A percentile compares a stretch with the other conserved stretches of the same genome.
Conservation (phyloP, 2,888 invertebrate species). For the Norana najaformis region DNA sequence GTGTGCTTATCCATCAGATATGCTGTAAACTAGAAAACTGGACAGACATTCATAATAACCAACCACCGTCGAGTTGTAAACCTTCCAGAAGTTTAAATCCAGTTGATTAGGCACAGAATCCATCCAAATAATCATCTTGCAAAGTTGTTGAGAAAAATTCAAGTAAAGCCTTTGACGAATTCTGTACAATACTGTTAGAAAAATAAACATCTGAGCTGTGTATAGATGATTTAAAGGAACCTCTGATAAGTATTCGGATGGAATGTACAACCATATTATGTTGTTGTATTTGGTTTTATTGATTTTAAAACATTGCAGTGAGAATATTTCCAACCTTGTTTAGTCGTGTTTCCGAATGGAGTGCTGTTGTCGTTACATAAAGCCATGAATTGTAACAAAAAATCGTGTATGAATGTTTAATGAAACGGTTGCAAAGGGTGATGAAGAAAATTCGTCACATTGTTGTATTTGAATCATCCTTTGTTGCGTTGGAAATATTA, state of each 20-base stretch:
- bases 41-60: background rate
- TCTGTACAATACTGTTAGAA: background rate
- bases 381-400: background rate
- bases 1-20: background rate
- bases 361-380: background rate
- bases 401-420: background rate
- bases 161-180: background rate
- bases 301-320: background rate
- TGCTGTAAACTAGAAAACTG: background rate
- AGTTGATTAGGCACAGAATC: background rate
- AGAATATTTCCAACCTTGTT: background rate
- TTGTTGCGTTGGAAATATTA: background rate
- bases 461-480: background rate
- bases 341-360: background rate
- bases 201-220: too few species aligned
- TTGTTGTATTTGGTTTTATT: background rate
- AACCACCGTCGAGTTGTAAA: too few species aligned
- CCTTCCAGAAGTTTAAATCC: background rate
- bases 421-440: slow-evolving; percentile 5
- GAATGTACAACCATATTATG: background rate
- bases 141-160: background rate
- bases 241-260: background rate
- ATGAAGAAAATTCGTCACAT: slow-evolving; percentile 10
- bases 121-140: background rate
- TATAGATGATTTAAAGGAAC: background rate